A percentile compares a stretch with the other conserved stretches of the same genome.
Evolutionary conservation across 2,113 vertebrate genomes (phyloP).

Genomic region (Hypanus sabinus): DNA sequence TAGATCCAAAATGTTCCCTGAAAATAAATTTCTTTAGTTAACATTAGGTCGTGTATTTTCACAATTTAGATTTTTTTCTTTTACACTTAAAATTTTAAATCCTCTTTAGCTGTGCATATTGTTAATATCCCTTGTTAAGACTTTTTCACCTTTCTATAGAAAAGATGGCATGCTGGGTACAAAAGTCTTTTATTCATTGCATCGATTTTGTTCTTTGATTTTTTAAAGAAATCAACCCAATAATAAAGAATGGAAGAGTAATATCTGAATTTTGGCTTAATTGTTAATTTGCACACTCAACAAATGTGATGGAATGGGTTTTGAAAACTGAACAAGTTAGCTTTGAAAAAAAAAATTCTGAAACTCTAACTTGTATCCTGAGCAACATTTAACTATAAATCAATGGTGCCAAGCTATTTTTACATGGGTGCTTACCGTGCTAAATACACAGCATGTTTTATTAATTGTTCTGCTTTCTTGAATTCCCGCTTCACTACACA

Average conservation of each 20-base stretch:
- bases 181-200: not conserved
- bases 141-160: not conserved
- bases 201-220: not conserved
- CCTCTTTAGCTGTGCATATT: not conserved
- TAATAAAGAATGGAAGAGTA: not conserved
- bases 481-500: conserved; percentile 97
- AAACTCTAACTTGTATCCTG: not conserved
- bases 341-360: not conserved
- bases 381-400: too few relatives aligned
- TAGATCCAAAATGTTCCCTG: conserved; percentile 97
- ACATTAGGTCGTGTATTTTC: not conserved
- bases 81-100: conserved; percentile 2
- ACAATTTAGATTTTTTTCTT: not conserved
- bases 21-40: conserved; percentile 38
- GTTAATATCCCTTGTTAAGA: not conserved
- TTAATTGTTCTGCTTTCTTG: conserved; percentile 95
- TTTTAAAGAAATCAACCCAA: not conserved
- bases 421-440: conserved; percentile 67
- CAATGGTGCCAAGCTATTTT: not conserved
- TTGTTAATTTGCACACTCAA: not conserved
- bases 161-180: not conserved
- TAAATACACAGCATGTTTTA: conserved; percentile 94
- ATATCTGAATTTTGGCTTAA: not conserved
- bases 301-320: not conserved
- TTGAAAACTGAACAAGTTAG: not conserved